Evolutionary conservation across 1,140 invertebrate species (phyloP), one percentile per base, ranked within the genome.

Genomic region (Pseudomyrmex concolor): DNA sequence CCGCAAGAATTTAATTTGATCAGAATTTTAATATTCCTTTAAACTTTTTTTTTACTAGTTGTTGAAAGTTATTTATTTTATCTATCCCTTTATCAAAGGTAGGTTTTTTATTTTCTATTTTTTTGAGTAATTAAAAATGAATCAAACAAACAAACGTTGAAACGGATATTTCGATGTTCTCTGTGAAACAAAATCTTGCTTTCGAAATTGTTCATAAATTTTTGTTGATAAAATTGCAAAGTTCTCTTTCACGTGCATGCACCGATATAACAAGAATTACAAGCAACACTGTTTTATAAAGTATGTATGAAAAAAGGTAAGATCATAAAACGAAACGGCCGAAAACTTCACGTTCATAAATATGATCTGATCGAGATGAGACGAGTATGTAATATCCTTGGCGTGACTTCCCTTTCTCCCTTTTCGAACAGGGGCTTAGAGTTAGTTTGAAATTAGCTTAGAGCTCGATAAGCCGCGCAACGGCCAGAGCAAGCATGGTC

Each of bases 251-350:
- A 12, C 9, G 60, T 59, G 22, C 74, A 9, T 43, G 67, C 19
- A 9, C 0, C 34, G 43, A 17, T 78, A 19, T 78, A 78, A 78
- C 19, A 17, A 80, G 43, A 70, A 70, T 80, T 68, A 71, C 15
- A 70, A 43, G n/a, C 19, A 80, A 70, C 43, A 25, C 43, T 22
- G 54, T n/a, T n/a, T 80, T 55, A 60, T 80, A 43, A 60, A 80
- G 76, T 71, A 70, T 80, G 76, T 71, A 70, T 80, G 66, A 71
- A 80, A 80, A 80, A 80, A 15, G 34, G n/a, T 70, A 68, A 70
- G 60, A 43, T 25, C 50, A 19, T 59, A 70, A 78, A 70, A n/a
- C 15, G 43, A 70, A 77, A 78, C 43, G 64, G 15, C 1, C 76
- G 34, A 59, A 7, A 57, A 80, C 45, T 59, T 78, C 7, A 19